Conservation (phyloP, 2,888 invertebrate species). For the Strigamia maritima region DNA sequence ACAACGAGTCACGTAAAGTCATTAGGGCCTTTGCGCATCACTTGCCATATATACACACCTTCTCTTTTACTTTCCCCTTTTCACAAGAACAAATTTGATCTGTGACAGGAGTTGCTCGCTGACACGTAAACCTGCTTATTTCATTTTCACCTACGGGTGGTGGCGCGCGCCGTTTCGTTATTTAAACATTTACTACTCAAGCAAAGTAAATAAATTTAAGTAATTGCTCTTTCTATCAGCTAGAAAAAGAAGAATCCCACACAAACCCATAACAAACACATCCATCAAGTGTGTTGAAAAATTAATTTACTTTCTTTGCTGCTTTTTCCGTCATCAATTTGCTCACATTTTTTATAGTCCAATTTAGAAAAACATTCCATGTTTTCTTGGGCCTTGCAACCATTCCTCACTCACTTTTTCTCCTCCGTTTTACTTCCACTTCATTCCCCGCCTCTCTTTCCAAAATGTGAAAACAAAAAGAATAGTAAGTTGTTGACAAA, state of each 20-base stretch:
- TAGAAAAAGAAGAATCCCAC: neutral
- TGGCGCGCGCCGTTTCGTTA: neutral
- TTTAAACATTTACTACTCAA: neutral
- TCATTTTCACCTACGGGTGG: neutral
- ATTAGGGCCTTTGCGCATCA: constrained; percentile 27
- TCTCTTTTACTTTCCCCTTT: constrained; percentile 16
- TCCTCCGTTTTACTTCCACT: neutral
- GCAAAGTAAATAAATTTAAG: neutral
- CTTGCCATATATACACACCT: neutral
- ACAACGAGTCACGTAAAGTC: constrained; percentile 27
- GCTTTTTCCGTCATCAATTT: constrained; percentile 24
- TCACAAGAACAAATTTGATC: constrained; percentile 10
- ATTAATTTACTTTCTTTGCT: constrained; percentile 8
- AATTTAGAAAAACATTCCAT: constrained; percentile 27
- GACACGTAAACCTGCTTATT: constrained; percentile 13
- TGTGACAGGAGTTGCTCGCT: neutral
- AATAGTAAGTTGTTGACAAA: constrained; percentile 21
- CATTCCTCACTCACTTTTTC: constrained; percentile 1
- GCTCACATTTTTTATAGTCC: constrained; percentile 5
- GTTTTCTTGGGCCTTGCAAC: constrained; percentile 13
- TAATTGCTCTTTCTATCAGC: neutral
- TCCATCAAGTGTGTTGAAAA: neutral
- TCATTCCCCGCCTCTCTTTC: neutral
- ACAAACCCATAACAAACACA: constrained; percentile 9
- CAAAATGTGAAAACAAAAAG: constrained; percentile 5